These are phyloP conservation scores for Chlorops oryzae DNA, from an alignment of 1,140 invertebrate genomes.

Conservation along the genomic window DNA sequence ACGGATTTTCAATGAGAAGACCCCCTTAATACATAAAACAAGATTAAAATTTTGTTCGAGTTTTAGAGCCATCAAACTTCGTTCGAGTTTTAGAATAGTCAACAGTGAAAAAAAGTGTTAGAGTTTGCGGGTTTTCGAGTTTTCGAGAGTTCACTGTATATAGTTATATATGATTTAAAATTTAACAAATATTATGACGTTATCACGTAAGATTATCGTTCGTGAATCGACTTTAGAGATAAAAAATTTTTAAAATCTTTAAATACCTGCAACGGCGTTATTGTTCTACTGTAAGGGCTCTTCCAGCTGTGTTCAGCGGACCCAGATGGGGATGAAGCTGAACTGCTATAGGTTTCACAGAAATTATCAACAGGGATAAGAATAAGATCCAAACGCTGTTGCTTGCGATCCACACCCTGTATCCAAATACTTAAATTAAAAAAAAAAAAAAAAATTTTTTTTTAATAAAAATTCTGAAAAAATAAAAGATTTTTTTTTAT, in stretches of 20 bases:
- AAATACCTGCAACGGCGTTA: slow-evolving; percentile 39
- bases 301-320: slow-evolving; percentile 48
- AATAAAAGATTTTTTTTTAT: neutral
- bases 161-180: no score
- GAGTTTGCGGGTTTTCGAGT: no score
- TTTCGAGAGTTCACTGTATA: no score
- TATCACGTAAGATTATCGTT: no score
- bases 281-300: slow-evolving; percentile 34
- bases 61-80: no score
- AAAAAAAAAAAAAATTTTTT: neutral
- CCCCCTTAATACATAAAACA: no score
- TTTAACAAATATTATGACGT: no score
- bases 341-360: slow-evolving; percentile 57
- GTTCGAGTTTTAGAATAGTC: no score
- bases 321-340: slow-evolving; percentile 50
- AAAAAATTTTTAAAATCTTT: slow-evolving; percentile 26
- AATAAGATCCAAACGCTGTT: slow-evolving; percentile 72
- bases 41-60: no score
- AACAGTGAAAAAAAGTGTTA: no score
- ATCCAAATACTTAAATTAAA: slow-evolving; percentile 72
- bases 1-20: no score
- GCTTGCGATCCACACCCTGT: slow-evolving; percentile 77
- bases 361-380: slow-evolving; percentile 69
- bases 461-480: neutral
- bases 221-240: neutral